phyloP scores from a whole-genome alignment of 2,888 invertebrate genomes.

The Carcina quercana region DNA sequence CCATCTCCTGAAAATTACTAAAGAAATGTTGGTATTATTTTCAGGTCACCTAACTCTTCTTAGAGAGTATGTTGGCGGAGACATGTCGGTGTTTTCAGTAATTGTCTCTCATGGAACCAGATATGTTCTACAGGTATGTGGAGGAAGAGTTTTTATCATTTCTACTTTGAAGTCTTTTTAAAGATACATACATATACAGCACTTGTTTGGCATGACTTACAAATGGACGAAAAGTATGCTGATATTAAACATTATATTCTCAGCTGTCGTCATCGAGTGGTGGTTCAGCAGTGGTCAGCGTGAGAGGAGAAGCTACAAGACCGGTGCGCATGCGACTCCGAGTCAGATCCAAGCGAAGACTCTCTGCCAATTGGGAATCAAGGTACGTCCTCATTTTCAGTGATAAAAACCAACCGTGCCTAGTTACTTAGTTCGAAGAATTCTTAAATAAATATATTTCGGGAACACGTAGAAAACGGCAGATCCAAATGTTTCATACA shows the following conservation, averaged over 20 bases:
- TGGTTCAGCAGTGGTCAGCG: conserved; percentile 52
- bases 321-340: conserved; percentile 49
- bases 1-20: conserved; percentile 1
- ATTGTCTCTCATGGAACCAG: conserved; percentile 42
- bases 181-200: no score
- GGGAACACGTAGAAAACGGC: no score
- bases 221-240: neutral
- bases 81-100: conserved; percentile 41
- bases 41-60: conserved; percentile 40
- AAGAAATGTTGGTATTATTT: conserved; percentile 10
- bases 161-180: no score
- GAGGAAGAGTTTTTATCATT: no score
- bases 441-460: no score
- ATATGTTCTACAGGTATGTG: conserved; percentile 52
- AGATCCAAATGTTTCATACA: no score
- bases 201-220: neutral
- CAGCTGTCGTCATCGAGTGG: conserved; percentile 48
- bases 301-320: conserved; percentile 47
- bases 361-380: conserved; percentile 62
- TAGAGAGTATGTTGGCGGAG: conserved; percentile 37
- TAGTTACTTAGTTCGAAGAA: no score
- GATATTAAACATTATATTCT: conserved; percentile 2
- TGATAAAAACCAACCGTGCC: no score
- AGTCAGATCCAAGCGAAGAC: conserved; percentile 47
- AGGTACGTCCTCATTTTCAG: conserved; percentile 36